A percentile compares a stretch with the other conserved stretches of the same genome.
phyloP scores from a whole-genome alignment of 2,113 vertebrate species.

The Sitta europaea region DNA sequence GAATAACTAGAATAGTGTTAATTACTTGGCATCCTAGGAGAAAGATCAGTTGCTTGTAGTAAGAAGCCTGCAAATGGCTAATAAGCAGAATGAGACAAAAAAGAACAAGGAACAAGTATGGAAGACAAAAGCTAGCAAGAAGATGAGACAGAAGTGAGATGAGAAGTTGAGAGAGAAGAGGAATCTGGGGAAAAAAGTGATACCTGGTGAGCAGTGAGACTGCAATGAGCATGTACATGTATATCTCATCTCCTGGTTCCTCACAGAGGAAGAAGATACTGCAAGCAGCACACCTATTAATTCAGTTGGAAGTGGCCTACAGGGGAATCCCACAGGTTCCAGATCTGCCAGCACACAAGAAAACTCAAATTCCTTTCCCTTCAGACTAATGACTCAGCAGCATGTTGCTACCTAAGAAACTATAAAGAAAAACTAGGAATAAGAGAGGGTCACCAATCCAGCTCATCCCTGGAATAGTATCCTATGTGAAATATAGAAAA shows the following conservation, averaged over 20 bases:
- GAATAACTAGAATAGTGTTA: background rate
- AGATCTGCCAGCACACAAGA: background rate
- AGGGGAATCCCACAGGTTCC: background rate
- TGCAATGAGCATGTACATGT: accelerated
- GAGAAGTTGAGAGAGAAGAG: background rate
- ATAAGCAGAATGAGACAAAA: background rate
- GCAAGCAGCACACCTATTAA: background rate
- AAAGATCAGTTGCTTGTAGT: background rate
- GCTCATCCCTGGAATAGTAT: accelerated
- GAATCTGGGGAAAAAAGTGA: background rate
- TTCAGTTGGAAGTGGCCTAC: background rate
- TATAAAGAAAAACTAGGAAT: background rate
- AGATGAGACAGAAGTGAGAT: background rate
- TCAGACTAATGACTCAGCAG: background rate
- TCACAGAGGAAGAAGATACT: background rate
- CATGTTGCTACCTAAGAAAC: background rate
- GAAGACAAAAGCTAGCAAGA: background rate
- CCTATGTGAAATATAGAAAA: background rate
- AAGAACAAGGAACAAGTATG: background rate
- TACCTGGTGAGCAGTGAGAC: background rate
- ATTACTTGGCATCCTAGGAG: background rate
- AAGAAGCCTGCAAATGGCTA: background rate
- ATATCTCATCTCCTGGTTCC: background rate
- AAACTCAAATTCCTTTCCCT: background rate
- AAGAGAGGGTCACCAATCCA: background rate